Conservation (phyloP, 2,888 invertebrate species). For the Coleophora deauratella region DNA sequence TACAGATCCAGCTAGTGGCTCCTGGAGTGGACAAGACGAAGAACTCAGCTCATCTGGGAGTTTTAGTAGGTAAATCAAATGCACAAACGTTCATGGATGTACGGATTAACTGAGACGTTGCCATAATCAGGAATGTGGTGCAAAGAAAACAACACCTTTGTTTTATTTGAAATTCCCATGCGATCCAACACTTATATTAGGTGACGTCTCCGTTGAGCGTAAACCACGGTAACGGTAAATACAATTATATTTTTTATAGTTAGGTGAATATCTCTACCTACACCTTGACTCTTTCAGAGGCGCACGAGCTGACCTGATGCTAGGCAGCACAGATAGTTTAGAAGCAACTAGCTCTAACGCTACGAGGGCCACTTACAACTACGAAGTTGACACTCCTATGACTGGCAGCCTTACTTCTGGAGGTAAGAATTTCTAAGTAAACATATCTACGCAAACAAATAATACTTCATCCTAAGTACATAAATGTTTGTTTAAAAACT, state of each 20-base stretch:
- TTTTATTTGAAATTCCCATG: neutral
- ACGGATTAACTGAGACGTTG: too few relatives aligned
- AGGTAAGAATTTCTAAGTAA: slow-evolving; percentile 35
- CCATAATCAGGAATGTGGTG: too few relatives aligned
- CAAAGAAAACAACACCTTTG: too few relatives aligned
- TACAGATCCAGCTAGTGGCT: slow-evolving; percentile 73
- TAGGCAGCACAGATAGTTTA: slow-evolving; percentile 81
- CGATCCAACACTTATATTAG: neutral
- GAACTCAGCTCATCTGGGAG: slow-evolving; percentile 69
- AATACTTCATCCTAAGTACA: too few relatives aligned
- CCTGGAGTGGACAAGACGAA: slow-evolving; percentile 71
- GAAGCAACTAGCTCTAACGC: slow-evolving; percentile 87
- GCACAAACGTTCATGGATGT: too few relatives aligned
- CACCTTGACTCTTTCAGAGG: slow-evolving; percentile 24
- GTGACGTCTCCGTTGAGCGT: too few relatives aligned
- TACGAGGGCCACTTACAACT: slow-evolving; percentile 88
- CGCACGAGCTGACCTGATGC: slow-evolving; percentile 69
- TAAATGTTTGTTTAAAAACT: too few relatives aligned
- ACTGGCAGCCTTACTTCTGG: slow-evolving; percentile 88
- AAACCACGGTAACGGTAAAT: too few relatives aligned
- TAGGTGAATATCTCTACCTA: neutral
- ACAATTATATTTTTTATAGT: too few relatives aligned
- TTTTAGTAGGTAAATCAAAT: slow-evolving; percentile 53
- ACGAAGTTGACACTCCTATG: slow-evolving; percentile 89
- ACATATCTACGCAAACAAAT: too few relatives aligned